A percentile compares a stretch with the other conserved stretches of the same genome.
phyloP scores from a whole-genome alignment of 2,888 invertebrate species.

The Hybos culiciformis region DNA sequence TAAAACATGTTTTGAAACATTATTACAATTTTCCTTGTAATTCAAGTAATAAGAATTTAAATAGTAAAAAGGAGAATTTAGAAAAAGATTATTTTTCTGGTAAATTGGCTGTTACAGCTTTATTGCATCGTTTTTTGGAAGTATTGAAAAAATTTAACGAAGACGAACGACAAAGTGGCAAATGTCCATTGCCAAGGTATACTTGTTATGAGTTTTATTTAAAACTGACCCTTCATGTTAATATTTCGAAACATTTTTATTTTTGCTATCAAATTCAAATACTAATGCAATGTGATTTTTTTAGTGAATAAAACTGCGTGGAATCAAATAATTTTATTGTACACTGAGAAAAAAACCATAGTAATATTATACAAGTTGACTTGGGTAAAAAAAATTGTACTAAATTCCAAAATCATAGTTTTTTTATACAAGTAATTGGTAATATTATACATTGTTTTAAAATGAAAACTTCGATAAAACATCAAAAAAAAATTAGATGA shows the following conservation, averaged over 20 bases:
- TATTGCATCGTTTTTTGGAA: conserved; percentile 84
- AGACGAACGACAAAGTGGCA: conserved; percentile 69
- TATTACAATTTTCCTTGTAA: conserved; percentile 81
- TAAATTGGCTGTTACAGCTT: conserved; percentile 76
- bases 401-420: too few relatives aligned
- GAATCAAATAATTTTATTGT: conserved; percentile 82
- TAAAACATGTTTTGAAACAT: conserved; percentile 88
- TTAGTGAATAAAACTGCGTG: conserved; percentile 78
- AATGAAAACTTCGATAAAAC: too few relatives aligned
- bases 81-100: conserved; percentile 50
- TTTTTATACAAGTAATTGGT: too few relatives aligned
- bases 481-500: too few relatives aligned
- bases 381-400: too few relatives aligned
- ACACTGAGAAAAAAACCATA: too few relatives aligned
- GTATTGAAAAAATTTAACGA: conserved; percentile 78
- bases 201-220: conserved; percentile 1
- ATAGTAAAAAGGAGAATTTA: conserved; percentile 18
- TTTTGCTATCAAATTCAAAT: too few relatives aligned
- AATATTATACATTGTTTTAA: too few relatives aligned
- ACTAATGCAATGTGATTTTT: too few relatives aligned
- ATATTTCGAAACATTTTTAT: too few relatives aligned
- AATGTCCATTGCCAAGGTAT: conserved; percentile 72
- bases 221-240: not conserved
- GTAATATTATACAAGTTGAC: too few relatives aligned
- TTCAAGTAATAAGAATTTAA: conserved; percentile 52